phyloP scores from a whole-genome alignment of 2,113 vertebrate species.

The Vulpes ferrilata region DNA sequence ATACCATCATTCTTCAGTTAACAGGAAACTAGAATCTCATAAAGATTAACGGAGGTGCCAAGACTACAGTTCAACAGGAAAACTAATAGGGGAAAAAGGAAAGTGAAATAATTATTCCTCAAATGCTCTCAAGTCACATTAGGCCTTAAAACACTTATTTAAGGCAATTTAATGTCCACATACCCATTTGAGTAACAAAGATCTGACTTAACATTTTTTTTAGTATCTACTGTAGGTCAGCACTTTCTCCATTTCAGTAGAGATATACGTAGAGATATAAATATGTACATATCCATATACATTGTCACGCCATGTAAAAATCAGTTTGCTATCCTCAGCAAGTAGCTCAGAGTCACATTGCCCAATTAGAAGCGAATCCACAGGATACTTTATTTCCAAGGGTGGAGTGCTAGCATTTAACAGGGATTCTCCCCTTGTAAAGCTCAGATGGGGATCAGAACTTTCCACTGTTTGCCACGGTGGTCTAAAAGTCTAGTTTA shows the following conservation, averaged over 20 bases:
- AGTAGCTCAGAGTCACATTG: not conserved
- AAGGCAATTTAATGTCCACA: not conserved
- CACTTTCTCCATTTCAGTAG: not conserved
- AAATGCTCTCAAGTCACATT: not conserved
- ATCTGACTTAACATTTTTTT: not conserved
- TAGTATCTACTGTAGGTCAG: not conserved
- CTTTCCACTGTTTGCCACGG: slow-evolving; percentile 22
- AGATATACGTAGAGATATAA: not conserved
- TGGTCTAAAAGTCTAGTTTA: slow-evolving; percentile 2
- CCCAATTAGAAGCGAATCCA: not conserved
- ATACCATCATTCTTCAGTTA: not conserved
- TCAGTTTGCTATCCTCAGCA: not conserved
- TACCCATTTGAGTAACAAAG: not conserved
- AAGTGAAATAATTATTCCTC: slow-evolving; percentile 28
- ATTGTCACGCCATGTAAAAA: not conserved
- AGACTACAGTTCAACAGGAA: not conserved
- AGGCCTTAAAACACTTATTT: not conserved
- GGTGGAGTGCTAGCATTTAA: not conserved
- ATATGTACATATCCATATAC: too few relatives aligned
- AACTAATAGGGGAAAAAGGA: not conserved
- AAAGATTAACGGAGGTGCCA: slow-evolving; percentile 52
- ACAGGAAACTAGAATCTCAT: slow-evolving; percentile 39
- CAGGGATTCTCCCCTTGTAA: not conserved
- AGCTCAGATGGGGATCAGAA: not conserved
- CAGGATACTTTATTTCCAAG: not conserved